Base-by-base conservation (phyloP, 2,113 vertebrate genomes). In the Mus pahari region DNA sequence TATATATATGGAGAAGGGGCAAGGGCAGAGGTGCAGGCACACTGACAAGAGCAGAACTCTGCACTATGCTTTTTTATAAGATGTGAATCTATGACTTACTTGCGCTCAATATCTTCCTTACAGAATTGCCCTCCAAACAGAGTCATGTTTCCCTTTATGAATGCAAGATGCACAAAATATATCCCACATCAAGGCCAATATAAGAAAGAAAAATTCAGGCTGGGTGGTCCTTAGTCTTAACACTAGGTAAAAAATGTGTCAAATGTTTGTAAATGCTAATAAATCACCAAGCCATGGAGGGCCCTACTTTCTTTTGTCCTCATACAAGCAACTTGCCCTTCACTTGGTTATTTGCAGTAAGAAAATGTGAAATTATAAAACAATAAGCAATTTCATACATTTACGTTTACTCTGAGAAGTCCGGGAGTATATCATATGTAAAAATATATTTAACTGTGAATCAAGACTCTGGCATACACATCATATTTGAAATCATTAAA, bases 401-500 rank as follows among this genome's bases (percentile, higher is more conserved):
- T 70, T 84, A 82, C n/a, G 71, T 24, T 89, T 64, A 92, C 62
- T 91, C 26, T 96, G 64, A 95, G 68, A 91, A 95, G 50, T 19
- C n/a, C 42, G 82, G 62, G 79, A 92, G 20, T 94, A 93, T 86
- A 90, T 92, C 5, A 82, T 16, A 94, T 84, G 50, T 92, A 96
- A 83, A 97, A 84, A 90, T 66, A 92, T 77, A 81, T 90, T 79
- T 75, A 81, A 84, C 42, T 74, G 42, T 96, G 92, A 96, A 12
- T 94, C 92, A 95, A 87, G 66, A 90, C 53, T 93, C 66, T n/a
- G 48, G 24, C 7, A 64, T 68, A 74, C 81, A 53, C 68, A 94
- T 79, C 42, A 90, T 77, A 96, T 91, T 86, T 95, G 36, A 96
- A 93, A 83, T 96, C 50, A 96, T 96, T 95, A 89, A 88, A 93